phyloP scores from a whole-genome alignment of 1,140 invertebrate species.

The Leptestheria dahalacensis region DNA sequence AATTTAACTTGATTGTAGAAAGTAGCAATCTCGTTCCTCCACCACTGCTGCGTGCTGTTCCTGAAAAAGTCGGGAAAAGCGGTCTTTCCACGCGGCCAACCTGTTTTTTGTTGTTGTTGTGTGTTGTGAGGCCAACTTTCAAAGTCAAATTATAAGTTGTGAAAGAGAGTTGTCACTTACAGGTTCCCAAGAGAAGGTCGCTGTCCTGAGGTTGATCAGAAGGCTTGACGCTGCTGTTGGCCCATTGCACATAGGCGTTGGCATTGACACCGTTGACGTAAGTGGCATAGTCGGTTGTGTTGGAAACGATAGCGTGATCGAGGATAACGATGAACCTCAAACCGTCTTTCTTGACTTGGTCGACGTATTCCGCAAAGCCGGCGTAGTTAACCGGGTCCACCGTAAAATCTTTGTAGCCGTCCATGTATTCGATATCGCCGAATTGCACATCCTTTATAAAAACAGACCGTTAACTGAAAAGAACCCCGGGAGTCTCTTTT shows the following conservation, averaged over 20 bases:
- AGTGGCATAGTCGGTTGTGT: constrained; percentile 5
- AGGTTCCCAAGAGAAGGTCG: constrained; percentile 9
- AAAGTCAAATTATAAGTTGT: not conserved
- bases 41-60: constrained; percentile 24
- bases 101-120: no score
- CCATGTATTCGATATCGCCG: constrained; percentile 34
- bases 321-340: constrained; percentile 31
- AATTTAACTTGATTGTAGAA: constrained; percentile 26
- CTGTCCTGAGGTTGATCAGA: constrained; percentile 1
- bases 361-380: constrained; percentile 28
- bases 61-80: constrained; percentile 16
- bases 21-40: constrained; percentile 25
- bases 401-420: constrained; percentile 29
- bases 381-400: constrained; percentile 26
- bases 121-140: not conserved
- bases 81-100: constrained; percentile 13
- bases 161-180: not conserved
- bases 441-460: constrained; percentile 32
- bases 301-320: constrained; percentile 18
- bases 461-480: no score
- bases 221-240: not conserved
- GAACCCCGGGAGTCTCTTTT: no score
- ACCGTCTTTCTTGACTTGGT: constrained; percentile 26
- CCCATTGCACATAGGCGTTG: constrained; percentile 15
- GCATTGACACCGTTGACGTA: constrained; percentile 20